These are phyloP conservation scores for Champsocephalus gunnari DNA, from an alignment of 2,797 vertebrate genomes.

Conservation along the genomic window DNA sequence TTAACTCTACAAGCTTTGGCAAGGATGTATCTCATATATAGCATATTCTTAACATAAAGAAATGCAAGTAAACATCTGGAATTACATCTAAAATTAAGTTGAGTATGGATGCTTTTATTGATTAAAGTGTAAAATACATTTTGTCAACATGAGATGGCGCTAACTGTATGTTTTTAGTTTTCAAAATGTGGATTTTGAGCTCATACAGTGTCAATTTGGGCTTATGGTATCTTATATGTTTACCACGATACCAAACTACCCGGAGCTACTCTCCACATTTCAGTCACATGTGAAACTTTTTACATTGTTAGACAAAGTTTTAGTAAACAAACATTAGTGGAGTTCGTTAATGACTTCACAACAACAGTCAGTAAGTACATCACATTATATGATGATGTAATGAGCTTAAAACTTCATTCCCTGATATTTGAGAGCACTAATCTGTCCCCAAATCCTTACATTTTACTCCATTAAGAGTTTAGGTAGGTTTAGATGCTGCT, in stretches of 20 bases:
- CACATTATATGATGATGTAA: too few species aligned
- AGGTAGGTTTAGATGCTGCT: too few species aligned
- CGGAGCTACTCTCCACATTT: not conserved
- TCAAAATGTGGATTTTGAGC: slow-evolving; percentile 10
- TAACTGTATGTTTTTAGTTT: not conserved
- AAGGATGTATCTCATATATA: not conserved
- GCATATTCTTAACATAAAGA: not conserved
- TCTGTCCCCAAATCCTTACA: too few species aligned
- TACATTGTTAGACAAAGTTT: slow-evolving; percentile 51
- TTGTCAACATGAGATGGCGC: not conserved
- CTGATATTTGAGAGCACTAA: too few species aligned
- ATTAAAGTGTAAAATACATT: not conserved
- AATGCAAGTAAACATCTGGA: not conserved
- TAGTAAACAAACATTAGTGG: slow-evolving; percentile 42
- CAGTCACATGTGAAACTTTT: slow-evolving; percentile 12
- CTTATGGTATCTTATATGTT: not conserved
- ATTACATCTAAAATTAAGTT: too few species aligned
- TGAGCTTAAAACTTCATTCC: too few species aligned
- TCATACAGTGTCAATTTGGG: not conserved
- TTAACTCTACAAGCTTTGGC: too few species aligned
- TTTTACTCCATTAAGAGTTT: too few species aligned
- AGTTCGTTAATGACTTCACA: slow-evolving; percentile 56
- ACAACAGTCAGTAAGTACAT: not conserved
- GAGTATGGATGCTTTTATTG: too few species aligned
- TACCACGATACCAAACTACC: not conserved